Conservation (phyloP, 2,113 vertebrate genomes). For the Tor tambroides region DNA sequence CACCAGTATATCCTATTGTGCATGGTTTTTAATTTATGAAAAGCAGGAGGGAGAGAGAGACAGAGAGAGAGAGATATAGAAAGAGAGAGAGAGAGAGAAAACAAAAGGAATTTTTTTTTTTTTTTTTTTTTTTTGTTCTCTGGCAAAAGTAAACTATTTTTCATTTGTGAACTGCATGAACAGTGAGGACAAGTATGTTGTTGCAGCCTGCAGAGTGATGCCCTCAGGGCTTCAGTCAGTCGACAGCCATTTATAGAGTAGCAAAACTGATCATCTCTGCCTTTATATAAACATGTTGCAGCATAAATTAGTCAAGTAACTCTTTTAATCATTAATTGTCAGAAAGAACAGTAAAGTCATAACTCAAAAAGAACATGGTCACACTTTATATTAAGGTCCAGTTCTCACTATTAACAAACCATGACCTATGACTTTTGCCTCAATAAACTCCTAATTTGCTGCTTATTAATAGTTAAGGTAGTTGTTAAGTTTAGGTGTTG, state of each 20-base stretch:
- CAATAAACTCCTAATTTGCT: too few relatives aligned
- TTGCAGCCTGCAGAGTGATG: slow-evolving; percentile 55
- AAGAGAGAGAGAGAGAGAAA: background rate
- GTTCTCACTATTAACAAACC: too few relatives aligned
- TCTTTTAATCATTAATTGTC: slow-evolving; percentile 28
- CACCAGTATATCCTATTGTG: background rate
- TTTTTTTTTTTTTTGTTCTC: slow-evolving; percentile 11
- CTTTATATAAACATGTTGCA: slow-evolving; percentile 50
- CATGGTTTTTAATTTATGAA: background rate
- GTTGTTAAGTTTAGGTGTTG: too few relatives aligned
- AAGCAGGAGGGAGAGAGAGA: background rate
- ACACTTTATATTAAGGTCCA: too few relatives aligned
- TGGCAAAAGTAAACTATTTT: background rate
- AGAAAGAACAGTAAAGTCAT: background rate
- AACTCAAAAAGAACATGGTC: background rate
- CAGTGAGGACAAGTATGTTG: slow-evolving; percentile 45
- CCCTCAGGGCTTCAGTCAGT: slow-evolving; percentile 37
- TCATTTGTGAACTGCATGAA: background rate
- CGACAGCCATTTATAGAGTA: slow-evolving; percentile 42
- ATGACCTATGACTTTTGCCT: too few relatives aligned
- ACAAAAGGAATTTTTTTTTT: slow-evolving; percentile 26
- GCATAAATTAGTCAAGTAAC: slow-evolving; percentile 16
- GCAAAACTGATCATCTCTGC: slow-evolving; percentile 55
- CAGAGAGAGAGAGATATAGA: background rate
- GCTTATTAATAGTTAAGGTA: too few relatives aligned